A percentile compares a stretch with the other conserved stretches of the same genome.
phyloP scores from a whole-genome alignment of 2,888 invertebrate species.

The Aphodius sticticus region DNA sequence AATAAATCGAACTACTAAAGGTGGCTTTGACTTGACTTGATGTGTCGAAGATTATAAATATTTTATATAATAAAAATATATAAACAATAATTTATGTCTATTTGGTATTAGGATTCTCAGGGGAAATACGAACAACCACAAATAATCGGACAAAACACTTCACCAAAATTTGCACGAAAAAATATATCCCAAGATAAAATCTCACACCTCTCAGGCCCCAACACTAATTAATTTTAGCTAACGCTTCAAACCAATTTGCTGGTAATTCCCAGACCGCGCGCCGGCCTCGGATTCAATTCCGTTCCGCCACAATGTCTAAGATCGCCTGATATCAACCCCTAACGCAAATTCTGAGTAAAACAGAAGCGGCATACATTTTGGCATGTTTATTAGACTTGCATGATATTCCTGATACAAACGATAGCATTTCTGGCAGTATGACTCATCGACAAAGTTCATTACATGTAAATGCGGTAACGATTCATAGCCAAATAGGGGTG shows the following conservation, averaged over 20 bases:
- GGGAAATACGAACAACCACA: no score
- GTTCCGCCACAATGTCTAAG: not conserved
- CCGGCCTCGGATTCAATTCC: not conserved
- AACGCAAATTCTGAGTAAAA: not conserved
- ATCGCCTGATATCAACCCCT: not conserved
- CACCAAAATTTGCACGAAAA: not conserved
- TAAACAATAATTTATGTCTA: no score
- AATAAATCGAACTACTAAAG: no score
- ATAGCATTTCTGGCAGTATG: conserved; percentile 14
- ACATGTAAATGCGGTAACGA: not conserved
- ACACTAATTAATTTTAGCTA: not conserved
- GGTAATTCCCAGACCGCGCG: not conserved
- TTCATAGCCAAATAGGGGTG: not conserved
- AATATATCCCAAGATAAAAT: not conserved
- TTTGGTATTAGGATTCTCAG: no score
- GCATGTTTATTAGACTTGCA: not conserved
- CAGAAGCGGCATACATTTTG: not conserved
- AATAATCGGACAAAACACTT: not conserved
- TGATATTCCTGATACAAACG: not conserved
- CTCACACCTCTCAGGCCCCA: not conserved
- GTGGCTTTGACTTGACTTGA: no score
- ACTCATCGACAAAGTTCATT: not conserved
- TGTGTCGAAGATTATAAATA: no score
- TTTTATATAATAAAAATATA: no score
- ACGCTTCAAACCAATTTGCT: not conserved